Conservation (phyloP, 92 coral and sea anemone species). For the Phenganax stokvisi region DNA sequence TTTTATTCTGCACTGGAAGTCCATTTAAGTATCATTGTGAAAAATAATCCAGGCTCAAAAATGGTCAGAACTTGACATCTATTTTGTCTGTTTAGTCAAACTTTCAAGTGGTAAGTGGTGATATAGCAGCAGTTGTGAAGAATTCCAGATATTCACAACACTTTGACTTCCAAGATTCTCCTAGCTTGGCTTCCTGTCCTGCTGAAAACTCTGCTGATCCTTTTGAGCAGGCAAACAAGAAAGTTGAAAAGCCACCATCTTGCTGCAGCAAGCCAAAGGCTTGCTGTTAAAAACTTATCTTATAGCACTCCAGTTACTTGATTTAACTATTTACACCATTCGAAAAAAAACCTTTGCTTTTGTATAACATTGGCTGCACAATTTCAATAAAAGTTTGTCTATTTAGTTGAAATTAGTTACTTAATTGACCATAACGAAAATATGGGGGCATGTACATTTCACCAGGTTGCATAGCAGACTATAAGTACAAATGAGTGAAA, state of each 20-base stretch:
- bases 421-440: no score
- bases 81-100: conserved; percentile 5
- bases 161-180: conserved; percentile 20
- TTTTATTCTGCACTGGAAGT: no score
- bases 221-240: conserved; percentile 18
- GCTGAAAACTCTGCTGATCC: conserved; percentile 17
- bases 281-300: neutral
- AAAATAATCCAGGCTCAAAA: neutral
- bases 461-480: no score
- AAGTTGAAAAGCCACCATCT: neutral
- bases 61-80: neutral
- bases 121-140: conserved; percentile 31
- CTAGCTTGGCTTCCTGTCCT: neutral
- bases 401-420: no score
- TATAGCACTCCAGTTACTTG: no score
- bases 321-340: no score
- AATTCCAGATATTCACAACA: conserved; percentile 38
- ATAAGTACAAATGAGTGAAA: no score
- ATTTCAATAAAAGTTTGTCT: no score
- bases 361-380: no score
- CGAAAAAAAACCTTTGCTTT: no score
- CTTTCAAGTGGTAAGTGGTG: conserved; percentile 23
- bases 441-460: no score
- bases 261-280: conserved; percentile 31
- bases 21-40: no score